Base-by-base conservation (phyloP, 2,113 vertebrate species). In the Sylvietta virens region DNA sequence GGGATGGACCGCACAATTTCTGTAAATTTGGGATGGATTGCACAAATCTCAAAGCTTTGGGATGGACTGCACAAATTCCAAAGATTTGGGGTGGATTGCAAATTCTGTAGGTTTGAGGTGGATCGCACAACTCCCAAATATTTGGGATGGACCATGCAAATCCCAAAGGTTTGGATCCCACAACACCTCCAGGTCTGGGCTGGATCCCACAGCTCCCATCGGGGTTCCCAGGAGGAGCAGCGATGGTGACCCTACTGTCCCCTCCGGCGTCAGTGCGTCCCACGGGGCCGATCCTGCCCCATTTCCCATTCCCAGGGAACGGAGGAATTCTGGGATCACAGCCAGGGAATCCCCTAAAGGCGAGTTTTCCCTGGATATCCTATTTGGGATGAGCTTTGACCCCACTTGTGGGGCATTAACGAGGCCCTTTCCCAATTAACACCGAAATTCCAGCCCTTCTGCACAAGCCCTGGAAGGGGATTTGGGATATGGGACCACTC, bases 371-470 rank as follows among this genome's bases (percentile, higher is more conserved):
- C 48, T 24, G 33, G 33, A 45, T 37, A 37, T 45, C 48, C 31
- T 2, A 0, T 56, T 56, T 12, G 21, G 33, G 31, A 65, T 7
- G 15, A 65, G 33, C 7, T 66, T 22, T 14, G 76, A 44, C 8
- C 47, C 14, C 11, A 1, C 11, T 53, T 2, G 0, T 0, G 2
- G 27, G 5, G 27, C 1, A 1, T 35, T 40, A 50, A 64, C 1
- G 9, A 42, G 47, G 19, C 15, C 31, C 26, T 44, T 51, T 35
- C 60, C 39, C 39, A 53, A 65, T 65, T 65, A 65, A 65, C 31
- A 11, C 11, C 5, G 0, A 11, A 64, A 17, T 51, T 51, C 13
- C 18, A 6, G 15, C 24, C 47, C 30, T 27, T 10, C 57, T 13
- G 35, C 17, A 27, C 45, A 48, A 35, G 13, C 1, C 19, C 58